These are phyloP conservation scores for Zophobas morio DNA, from an alignment of 1,140 invertebrate genomes.

Conservation along the genomic window DNA sequence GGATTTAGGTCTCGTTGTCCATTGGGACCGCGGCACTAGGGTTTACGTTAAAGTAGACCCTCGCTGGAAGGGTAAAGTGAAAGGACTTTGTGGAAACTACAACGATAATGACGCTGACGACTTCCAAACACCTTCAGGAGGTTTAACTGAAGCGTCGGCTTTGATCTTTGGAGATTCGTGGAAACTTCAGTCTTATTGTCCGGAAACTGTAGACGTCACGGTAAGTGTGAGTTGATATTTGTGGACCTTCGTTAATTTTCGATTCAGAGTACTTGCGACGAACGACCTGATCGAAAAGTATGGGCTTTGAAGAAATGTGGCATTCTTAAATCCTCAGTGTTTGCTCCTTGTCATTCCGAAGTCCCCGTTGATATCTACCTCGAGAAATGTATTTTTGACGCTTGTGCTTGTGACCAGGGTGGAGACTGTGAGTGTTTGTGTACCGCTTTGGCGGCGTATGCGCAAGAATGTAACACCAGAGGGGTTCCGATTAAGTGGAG, in stretches of 20 bases:
- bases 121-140: conserved; percentile 86
- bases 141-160: conserved; percentile 79
- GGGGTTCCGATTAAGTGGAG: conserved; percentile 86
- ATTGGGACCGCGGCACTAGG: conserved; percentile 90
- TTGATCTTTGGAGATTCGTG: conserved; percentile 89
- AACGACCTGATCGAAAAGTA: conserved; percentile 80
- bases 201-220: conserved; percentile 68
- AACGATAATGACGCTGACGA: conserved; percentile 87
- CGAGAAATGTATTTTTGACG: conserved; percentile 83
- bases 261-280: conserved; percentile 78
- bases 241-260: conserved; percentile 36
- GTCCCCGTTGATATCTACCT: conserved; percentile 80
- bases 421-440: conserved; percentile 93
- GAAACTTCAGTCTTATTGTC: conserved; percentile 85
- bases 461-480: conserved; percentile 82
- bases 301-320: conserved; percentile 86
- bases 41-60: conserved; percentile 84
- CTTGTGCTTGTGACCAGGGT: conserved; percentile 90
- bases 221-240: conserved; percentile 59
- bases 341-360: conserved; percentile 84
- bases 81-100: conserved; percentile 93
- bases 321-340: conserved; percentile 80
- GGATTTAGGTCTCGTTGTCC: conserved; percentile 82
- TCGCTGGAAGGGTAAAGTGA: conserved; percentile 81
- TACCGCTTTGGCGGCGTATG: conserved; percentile 89